Percentiles rank a stretch among this genome's conserved stretches.
phyloP scores from a whole-genome alignment of 1,140 invertebrate genomes.

The Muscidifurax raptorellus region DNA sequence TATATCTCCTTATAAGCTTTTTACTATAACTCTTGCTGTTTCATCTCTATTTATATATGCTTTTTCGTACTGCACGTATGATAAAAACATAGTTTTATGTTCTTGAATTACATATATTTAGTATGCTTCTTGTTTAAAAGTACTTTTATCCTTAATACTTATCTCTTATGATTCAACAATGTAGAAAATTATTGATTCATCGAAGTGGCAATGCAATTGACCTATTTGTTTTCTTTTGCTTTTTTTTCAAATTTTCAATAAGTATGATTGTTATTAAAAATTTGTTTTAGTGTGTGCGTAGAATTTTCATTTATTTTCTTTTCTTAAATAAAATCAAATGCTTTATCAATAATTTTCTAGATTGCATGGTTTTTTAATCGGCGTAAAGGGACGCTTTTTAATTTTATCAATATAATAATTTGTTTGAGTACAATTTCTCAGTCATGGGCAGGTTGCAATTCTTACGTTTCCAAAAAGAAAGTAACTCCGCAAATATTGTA shows the following conservation, averaged over 20 bases:
- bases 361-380: background rate
- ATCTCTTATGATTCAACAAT: background rate
- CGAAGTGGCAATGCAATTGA: background rate
- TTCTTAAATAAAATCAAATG: background rate
- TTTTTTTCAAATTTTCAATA: background rate
- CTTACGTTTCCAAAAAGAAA: constrained; percentile 12
- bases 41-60: background rate
- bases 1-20: background rate
- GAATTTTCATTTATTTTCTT: background rate
- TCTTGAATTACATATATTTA: background rate
- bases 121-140: background rate
- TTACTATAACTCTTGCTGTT: too few relatives aligned
- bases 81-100: background rate
- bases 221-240: background rate
- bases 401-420: background rate
- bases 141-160: background rate
- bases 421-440: background rate
- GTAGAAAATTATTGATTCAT: background rate
- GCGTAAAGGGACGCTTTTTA: background rate
- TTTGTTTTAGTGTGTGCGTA: too few relatives aligned
- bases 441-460: background rate
- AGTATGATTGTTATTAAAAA: background rate
- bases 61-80: background rate
- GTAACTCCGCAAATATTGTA: background rate
- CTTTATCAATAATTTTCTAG: background rate